Evolutionary conservation across 2,888 invertebrate genomes (phyloP), one percentile per base, ranked within the genome.

Genomic region (Zygaena filipendulae): DNA sequence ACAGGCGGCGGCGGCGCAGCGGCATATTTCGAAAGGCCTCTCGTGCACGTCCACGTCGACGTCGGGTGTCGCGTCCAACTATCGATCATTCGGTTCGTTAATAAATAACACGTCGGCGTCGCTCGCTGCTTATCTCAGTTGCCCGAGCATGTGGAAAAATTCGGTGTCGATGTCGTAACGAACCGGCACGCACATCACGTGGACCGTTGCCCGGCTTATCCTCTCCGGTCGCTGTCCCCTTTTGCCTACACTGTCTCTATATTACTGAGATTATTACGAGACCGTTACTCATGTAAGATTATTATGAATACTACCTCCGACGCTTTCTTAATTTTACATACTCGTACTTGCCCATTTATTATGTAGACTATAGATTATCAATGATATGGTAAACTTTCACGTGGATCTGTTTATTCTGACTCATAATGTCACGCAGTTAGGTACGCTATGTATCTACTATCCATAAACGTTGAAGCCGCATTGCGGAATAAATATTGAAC

Each of bases 41-140:
- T 16, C 16, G 7, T 16, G 5, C 52, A 58, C 62, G 61, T 62
- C 60, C 61, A 60, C 53, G 56, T 53, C 60, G 47, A 57, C 67
- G 75, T 71, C 74, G 75, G 75, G 72, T 66, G 72, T 71, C 74
- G 74, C 74, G 74, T 67, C 70, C 72, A 68, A 64, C 79, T 74
- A 79, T 79, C 79, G 75, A 79, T 79, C 79, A 79, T 77, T 79
- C 77, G 74, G 74, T 79, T 79, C 79, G 79, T 77, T 79, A 75
- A 79, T 79, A 77, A 77, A 79, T 75, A 75, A 75, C 74, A 77
- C 72, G 75, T 72, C 59, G 71, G 66, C 70, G 68, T 75, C 69
- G 67, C 52, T 60, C 59, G 63, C 62, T 56, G 72, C 74, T 77
- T 75, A 77, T 77, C 79, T 75, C 46, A 40, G 63, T 63, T 74